Evolutionary conservation across 2,888 invertebrate genomes (phyloP).

Genomic region (Diabrotica balteata): DNA sequence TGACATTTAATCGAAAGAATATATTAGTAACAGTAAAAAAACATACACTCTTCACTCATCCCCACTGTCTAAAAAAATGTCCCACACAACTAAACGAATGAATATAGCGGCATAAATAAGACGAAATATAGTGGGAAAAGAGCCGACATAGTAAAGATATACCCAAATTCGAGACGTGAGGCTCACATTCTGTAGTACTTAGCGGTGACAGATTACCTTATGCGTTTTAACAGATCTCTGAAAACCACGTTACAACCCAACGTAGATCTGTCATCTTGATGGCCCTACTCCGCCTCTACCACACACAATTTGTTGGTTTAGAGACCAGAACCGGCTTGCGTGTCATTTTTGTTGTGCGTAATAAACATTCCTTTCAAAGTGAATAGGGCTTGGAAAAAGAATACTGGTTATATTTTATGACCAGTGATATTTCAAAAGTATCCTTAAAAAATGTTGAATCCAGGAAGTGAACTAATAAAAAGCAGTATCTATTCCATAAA

Average conservation of each 20-base stretch:
- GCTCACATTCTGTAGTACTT: conserved; percentile 52
- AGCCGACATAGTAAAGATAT: conserved; percentile 20
- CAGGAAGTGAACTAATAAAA: too few species aligned
- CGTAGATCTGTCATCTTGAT: conserved; percentile 31
- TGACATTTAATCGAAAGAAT: not conserved
- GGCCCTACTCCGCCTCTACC: conserved; percentile 13
- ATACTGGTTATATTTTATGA: too few species aligned
- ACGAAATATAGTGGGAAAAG: conserved; percentile 21
- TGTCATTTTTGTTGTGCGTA: too few species aligned
- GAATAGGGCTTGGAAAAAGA: too few species aligned
- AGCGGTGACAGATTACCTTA: conserved; percentile 56
- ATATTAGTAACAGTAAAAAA: conserved; percentile 4
- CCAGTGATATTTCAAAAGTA: too few species aligned
- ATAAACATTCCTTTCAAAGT: too few species aligned
- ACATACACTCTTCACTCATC: conserved; percentile 7
- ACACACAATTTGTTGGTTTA: conserved; percentile 11
- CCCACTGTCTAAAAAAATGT: conserved; percentile 21
- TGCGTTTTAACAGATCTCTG: conserved; percentile 40
- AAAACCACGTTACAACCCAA: conserved; percentile 31
- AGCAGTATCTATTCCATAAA: too few species aligned
- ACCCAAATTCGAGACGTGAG: conserved; percentile 50
- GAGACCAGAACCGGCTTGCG: conserved; percentile 1
- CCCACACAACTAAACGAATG: conserved; percentile 11
- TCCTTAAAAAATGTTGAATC: too few species aligned
- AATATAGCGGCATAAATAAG: conserved; percentile 20